phyloP scores from a whole-genome alignment of 2,113 vertebrate species.

The Lophotis ruficrista region DNA sequence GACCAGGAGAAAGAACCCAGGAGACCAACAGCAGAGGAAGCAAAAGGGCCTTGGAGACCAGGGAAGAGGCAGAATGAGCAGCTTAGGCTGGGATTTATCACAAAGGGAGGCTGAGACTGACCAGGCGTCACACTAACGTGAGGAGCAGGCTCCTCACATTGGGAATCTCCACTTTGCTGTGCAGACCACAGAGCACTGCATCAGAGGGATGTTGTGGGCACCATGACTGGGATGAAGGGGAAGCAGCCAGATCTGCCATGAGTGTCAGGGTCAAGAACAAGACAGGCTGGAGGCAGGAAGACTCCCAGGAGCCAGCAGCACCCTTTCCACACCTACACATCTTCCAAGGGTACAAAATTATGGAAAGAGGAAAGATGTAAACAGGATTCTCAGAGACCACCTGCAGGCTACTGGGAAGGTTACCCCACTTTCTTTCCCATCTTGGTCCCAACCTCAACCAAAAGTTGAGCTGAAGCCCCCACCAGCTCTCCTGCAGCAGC shows the following conservation, averaged over 20 bases:
- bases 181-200: not conserved
- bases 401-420: not conserved
- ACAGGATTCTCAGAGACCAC: not conserved
- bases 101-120: not conserved
- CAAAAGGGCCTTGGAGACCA: not conserved
- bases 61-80: not conserved
- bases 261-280: not conserved
- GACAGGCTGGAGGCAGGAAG: not conserved
- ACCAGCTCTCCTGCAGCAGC: not conserved
- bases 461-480: not conserved
- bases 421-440: not conserved
- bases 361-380: not conserved
- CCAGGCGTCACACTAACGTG: accelerated
- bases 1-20: not conserved
- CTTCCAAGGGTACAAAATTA: not conserved
- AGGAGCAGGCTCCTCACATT: not conserved
- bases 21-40: not conserved
- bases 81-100: not conserved
- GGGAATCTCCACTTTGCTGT: not conserved
- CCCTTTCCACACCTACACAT: not conserved
- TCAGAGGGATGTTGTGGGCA: not conserved
- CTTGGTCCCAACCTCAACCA: not conserved
- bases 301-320: not conserved
- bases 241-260: not conserved
- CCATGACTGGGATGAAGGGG: accelerated